Evolutionary conservation across 2,888 invertebrate species (phyloP), one percentile per base, ranked within the genome.

Genomic region (Plebejus melissa): DNA sequence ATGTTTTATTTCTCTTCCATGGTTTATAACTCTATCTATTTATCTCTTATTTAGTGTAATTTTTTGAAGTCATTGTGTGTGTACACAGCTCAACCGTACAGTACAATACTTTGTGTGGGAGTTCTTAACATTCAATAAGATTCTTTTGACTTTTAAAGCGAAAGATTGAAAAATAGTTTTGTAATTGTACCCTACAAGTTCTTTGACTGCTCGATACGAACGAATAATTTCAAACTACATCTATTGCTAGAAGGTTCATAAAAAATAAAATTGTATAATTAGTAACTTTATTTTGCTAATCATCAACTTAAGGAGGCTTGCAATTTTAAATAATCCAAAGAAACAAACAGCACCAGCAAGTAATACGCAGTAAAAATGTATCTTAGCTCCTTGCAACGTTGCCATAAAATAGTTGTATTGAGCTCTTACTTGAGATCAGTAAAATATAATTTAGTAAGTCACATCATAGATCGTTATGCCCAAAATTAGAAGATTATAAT

Each of bases 101-200:
- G 1, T 11, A 13, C 9, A 65, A 65, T 65, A 65, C 60, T 65
- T 32, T 65, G 28, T 65, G 11, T 65, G 32, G 60, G 60, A 65
- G 28, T 65, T 65, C 28, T 28, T 9, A 28, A 65, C 60, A 32
- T 32, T 65, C 13, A 65, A 32, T 65, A 65, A 65, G 32, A 65
- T 65, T 65, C 28, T 65, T 65, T 65, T 65, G 60, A 65, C 60
- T 32, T 65, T 65, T 65, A 58, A 58, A 58, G 28, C 11, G 2
- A 9, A 22, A 60, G 60, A 9, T 60, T 60, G 11, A 28, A 60
- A 58, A 58, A n/a, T 22, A 28, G 28, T 22, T 28, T 28, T 60
- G 60, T 60, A 28, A 60, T 60, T 28, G 60, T 60, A 11, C 60
- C 3, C 57, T n/a, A 22, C 57, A 58, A 58, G 57, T 11, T 11